Evolutionary conservation across 2,888 invertebrate genomes (phyloP).

Genomic region (Protophormia terraenovae): DNA sequence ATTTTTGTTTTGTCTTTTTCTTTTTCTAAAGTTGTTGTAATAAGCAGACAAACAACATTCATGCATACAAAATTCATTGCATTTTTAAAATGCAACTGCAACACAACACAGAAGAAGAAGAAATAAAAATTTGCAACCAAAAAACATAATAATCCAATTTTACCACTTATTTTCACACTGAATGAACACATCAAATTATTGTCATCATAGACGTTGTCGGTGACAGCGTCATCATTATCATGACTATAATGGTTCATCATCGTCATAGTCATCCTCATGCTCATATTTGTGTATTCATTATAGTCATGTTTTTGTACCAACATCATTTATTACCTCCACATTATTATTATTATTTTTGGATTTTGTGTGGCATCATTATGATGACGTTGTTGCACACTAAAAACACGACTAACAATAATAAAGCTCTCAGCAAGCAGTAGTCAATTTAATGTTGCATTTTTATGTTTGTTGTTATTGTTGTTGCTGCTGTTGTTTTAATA

Average conservation of each 20-base stretch:
- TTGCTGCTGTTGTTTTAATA: slow-evolving; percentile 13
- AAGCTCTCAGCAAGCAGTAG: neutral
- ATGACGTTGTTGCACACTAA: slow-evolving; percentile 1
- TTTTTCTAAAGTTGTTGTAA: slow-evolving; percentile 22
- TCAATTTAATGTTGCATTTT: neutral
- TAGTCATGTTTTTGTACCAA: slow-evolving; percentile 40
- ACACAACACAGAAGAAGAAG: slow-evolving; percentile 39
- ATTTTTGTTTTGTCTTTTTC: neutral
- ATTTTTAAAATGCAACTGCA: slow-evolving; percentile 33
- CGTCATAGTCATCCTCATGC: neutral
- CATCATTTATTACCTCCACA: slow-evolving; percentile 27
- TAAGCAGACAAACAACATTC: slow-evolving; percentile 55
- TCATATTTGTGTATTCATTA: neutral
- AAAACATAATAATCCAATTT: slow-evolving; percentile 58
- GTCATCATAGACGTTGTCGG: slow-evolving; percentile 30
- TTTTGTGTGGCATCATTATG: slow-evolving; percentile 16
- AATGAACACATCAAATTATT: slow-evolving; percentile 59
- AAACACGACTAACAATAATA: neutral
- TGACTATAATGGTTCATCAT: slow-evolving; percentile 18
- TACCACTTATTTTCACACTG: slow-evolving; percentile 61
- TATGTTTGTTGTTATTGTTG: neutral
- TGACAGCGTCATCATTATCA: slow-evolving; percentile 20
- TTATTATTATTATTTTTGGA: neutral
- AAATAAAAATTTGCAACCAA: slow-evolving; percentile 40
- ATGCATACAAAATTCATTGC: slow-evolving; percentile 53